Evolutionary conservation across 2,888 invertebrate species (phyloP).

Genomic region (Diplolepis rosae): DNA sequence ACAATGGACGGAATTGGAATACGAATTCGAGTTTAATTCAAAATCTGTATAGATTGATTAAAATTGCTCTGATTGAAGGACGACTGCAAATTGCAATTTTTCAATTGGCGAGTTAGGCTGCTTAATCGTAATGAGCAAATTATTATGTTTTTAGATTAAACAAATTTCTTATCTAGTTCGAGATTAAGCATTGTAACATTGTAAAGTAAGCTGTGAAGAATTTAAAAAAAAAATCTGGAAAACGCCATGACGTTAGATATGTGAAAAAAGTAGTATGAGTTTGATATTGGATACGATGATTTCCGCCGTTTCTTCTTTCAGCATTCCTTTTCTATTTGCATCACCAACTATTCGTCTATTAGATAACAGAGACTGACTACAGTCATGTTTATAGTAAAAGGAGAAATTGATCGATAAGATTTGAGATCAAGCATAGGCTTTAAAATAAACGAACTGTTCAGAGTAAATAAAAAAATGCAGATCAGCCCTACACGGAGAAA

Average conservation of each 20-base stretch:
- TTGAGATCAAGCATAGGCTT: constrained; percentile 6
- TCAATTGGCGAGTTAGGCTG: neutral
- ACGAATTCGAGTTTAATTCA: constrained; percentile 29
- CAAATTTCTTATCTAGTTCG: no score
- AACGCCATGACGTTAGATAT: constrained; percentile 27
- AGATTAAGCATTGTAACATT: neutral
- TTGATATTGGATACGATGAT: constrained; percentile 21
- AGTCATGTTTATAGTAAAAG: constrained; percentile 4
- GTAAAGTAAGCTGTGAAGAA: no score
- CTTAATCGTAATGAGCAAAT: constrained; percentile 27
- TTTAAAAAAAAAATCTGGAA: constrained; percentile 12
- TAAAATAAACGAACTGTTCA: neutral
- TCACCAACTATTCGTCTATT: constrained; percentile 1
- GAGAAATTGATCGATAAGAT: constrained; percentile 7
- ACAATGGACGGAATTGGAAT: constrained; percentile 29
- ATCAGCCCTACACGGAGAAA: constrained; percentile 26
- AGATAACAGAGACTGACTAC: constrained; percentile 18
- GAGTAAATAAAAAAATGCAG: constrained; percentile 8
- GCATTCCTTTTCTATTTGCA: constrained; percentile 5
- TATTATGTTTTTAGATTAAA: no score
- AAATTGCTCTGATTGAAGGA: constrained; percentile 27
- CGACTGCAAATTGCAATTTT: neutral
- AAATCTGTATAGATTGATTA: constrained; percentile 27
- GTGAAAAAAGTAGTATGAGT: constrained; percentile 21
- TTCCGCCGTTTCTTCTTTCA: neutral